Conservation (phyloP, 2,797 vertebrate genomes). For the Poeciliopsis gracilis region DNA sequence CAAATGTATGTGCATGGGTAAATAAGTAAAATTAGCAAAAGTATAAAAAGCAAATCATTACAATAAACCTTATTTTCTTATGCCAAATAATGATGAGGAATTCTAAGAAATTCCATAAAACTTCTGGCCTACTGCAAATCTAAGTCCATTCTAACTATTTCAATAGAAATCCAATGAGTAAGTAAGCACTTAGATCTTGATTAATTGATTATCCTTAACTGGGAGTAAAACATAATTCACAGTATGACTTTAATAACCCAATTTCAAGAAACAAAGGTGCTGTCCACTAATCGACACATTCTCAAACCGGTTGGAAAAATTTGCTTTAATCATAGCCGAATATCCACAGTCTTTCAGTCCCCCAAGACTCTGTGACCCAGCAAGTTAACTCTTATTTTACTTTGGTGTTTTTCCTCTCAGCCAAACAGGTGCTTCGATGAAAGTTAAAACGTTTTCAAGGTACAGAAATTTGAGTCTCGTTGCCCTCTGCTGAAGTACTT, state of each 20-base stretch:
- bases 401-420: not conserved
- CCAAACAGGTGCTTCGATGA: not conserved
- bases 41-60: not conserved
- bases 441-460: not conserved
- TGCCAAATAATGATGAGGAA: not conserved
- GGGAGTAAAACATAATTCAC: not conserved
- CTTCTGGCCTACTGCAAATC: not conserved
- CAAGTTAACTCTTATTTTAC: not conserved
- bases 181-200: not conserved
- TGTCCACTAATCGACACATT: not conserved
- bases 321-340: not conserved
- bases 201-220: not conserved
- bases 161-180: not conserved
- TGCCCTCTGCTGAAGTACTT: not conserved
- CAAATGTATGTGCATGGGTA: not conserved
- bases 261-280: not conserved
- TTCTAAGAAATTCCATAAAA: not conserved
- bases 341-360: not conserved
- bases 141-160: not conserved
- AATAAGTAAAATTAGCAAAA: conserved; percentile 3
- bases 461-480: not conserved
- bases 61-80: not conserved
- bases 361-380: not conserved
- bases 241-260: not conserved
- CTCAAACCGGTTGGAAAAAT: not conserved